Evolutionary conservation across 2,113 vertebrate species (phyloP), one percentile per base, ranked within the genome.

Genomic region (Donacobius atricapilla): DNA sequence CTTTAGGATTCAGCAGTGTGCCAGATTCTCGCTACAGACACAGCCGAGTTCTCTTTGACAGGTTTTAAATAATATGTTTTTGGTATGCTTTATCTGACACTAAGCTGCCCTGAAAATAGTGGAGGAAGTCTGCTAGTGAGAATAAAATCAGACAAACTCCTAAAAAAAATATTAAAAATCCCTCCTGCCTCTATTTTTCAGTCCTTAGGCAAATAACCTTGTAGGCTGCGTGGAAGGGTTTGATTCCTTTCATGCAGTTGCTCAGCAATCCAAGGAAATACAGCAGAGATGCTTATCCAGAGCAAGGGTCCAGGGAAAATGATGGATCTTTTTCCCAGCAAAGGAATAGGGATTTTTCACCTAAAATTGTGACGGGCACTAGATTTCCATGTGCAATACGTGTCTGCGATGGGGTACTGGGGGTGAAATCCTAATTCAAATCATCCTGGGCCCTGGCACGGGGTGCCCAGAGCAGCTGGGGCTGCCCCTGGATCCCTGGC

Each of bases 101-200:
- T 92, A 95, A 97, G 93, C 89, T 97, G 93, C 94, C 93, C 95
- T 92, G 95, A 97, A 95, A 97, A 95, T 89, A 89, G 86, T 66
- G 42, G 48, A 91, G 58, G 33, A 63, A 93, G 80, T 39, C 86
- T 94, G 93, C 86, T 81, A 73, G 91, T 15, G 70, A 82, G 87
- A 94, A 93, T 60, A 75, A 91, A 92, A 96, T 94, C 94, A 97
- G 94, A 83, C 79, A 81, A 78, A 64, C 53, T 94, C 65, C 22
- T 64, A 15, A 83, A 75, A 60, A 89, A 51, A 63, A 39, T 58
- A 51, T 33, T 5, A 30, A 37, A 68, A 70, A 40, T 31, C 22
- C 91, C 31, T 91, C 8, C 45, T 71, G 54, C 31, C n/a, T 84
- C 37, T 94, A 1, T 85, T 94, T 96, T 91, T 72, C 57, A 87